Conservation (phyloP, 2,888 invertebrate genomes). For the Chesias legatella region DNA sequence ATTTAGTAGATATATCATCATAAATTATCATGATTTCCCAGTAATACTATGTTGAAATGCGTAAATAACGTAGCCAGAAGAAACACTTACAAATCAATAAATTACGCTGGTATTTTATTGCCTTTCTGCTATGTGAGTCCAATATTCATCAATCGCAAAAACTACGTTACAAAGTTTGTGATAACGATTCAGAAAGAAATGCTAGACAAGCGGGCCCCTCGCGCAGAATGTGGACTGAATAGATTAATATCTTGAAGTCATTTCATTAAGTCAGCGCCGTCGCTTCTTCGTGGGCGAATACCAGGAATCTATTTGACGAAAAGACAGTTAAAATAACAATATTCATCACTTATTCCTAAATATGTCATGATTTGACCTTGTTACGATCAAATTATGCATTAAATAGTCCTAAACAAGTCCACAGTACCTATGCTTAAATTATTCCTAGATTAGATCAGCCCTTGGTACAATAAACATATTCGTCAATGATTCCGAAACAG, state of each 20-base stretch:
- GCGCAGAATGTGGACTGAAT: conserved; percentile 6
- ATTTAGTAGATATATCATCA: too few species aligned
- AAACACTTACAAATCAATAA: conserved; percentile 11
- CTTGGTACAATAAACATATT: too few species aligned
- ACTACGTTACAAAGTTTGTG: conserved; percentile 5
- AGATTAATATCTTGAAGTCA: conserved; percentile 17
- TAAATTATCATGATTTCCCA: too few species aligned
- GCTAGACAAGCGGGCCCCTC: conserved; percentile 11
- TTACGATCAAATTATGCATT: too few species aligned
- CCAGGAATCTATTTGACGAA: too few species aligned
- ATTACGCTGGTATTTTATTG: conserved; percentile 11
- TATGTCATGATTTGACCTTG: too few species aligned
- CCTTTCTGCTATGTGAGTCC: conserved; percentile 7
- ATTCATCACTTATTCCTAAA: too few species aligned
- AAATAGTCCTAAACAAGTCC: too few species aligned
- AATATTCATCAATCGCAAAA: conserved; percentile 11
- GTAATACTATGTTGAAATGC: not conserved
- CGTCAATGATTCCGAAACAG: too few species aligned
- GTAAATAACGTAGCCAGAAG: conserved; percentile 3
- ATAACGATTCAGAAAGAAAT: conserved; percentile 7
- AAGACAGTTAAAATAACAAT: too few species aligned
- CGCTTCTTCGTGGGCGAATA: conserved; percentile 6
- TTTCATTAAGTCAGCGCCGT: conserved; percentile 26
- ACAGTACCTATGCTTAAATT: too few species aligned
- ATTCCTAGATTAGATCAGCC: too few species aligned